Evolutionary conservation across 2,113 vertebrate species (phyloP).

Genomic region (Pedionomus torquatus): DNA sequence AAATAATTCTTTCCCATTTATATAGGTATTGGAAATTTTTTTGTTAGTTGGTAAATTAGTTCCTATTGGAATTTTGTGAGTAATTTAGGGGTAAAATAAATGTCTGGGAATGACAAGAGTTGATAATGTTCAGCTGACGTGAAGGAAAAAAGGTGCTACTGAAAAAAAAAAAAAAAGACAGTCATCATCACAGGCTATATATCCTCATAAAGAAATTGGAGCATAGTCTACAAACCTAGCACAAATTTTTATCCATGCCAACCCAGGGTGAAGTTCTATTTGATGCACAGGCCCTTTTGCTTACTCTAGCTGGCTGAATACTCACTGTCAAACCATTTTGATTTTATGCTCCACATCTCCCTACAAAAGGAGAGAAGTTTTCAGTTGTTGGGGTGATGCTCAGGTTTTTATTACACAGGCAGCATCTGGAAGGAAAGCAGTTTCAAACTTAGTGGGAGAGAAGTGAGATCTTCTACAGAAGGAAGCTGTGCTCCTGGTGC

Average conservation of each 20-base stretch:
- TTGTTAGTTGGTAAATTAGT: neutral
- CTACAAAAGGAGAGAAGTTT: neutral
- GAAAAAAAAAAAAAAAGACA: neutral
- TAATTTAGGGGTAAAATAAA: neutral
- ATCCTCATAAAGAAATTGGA: neutral
- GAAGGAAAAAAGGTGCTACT: neutral
- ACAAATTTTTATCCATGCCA: neutral
- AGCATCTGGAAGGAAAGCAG: neutral
- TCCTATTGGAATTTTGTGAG: neutral
- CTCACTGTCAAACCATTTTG: neutral
- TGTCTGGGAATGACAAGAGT: neutral
- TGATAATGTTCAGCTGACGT: neutral
- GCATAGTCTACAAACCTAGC: neutral
- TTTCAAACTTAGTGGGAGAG: neutral
- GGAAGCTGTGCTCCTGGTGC: neutral
- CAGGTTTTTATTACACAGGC: neutral
- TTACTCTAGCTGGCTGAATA: neutral
- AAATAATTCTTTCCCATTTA: neutral
- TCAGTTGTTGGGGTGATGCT: neutral
- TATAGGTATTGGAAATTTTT: neutral
- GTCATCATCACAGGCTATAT: neutral
- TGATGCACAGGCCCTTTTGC: neutral
- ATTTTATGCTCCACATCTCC: neutral
- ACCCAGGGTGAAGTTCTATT: neutral
- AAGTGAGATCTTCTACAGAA: neutral